Conservation (phyloP, 2,888 invertebrate genomes). For the Diaprepes abbreviatus region DNA sequence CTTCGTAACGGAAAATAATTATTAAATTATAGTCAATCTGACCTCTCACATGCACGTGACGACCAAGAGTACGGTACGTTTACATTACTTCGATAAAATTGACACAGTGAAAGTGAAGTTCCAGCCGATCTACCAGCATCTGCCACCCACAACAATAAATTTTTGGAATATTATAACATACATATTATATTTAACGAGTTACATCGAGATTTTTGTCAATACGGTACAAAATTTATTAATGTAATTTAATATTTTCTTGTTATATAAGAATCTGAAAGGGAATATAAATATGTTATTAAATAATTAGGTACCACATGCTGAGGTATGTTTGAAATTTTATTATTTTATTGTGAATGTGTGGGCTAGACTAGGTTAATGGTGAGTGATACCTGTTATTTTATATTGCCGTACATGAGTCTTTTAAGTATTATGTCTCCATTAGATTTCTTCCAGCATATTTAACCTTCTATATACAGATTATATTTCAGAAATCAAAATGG, state of each 20-base stretch:
- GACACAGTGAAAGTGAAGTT: slow-evolving; percentile 8
- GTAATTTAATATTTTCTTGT: background rate
- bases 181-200: background rate
- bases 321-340: too few species aligned
- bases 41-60: slow-evolving; percentile 5
- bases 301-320: too few species aligned
- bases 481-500: too few species aligned
- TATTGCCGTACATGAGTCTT: too few species aligned
- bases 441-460: too few species aligned
- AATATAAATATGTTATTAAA: too few species aligned
- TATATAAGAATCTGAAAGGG: background rate
- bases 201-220: background rate
- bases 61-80: background rate
- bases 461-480: too few species aligned
- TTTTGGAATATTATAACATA: background rate
- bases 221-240: background rate
- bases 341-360: too few species aligned
- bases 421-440: too few species aligned
- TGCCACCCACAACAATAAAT: slow-evolving; percentile 10
- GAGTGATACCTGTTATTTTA: too few species aligned
- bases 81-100: slow-evolving; percentile 4
- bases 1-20: background rate
- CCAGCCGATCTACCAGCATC: slow-evolving; percentile 5
- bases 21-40: background rate
- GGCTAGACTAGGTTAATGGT: too few species aligned